phyloP scores from a whole-genome alignment of 2,888 invertebrate species.

The Phorcus lineatus region DNA sequence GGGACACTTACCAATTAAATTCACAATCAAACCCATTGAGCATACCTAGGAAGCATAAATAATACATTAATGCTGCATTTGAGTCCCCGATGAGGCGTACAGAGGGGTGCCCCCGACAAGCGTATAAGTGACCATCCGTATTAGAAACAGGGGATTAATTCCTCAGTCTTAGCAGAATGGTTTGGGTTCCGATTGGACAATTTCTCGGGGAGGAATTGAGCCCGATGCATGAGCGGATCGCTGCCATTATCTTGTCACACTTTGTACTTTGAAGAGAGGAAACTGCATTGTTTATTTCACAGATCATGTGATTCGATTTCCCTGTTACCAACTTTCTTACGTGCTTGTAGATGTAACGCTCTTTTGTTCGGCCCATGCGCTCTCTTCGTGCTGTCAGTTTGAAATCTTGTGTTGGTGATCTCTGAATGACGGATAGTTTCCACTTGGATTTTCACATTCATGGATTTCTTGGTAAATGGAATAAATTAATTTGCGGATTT shows the following conservation, averaged over 20 bases:
- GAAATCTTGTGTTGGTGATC: no score
- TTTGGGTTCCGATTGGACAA: constrained; percentile 5
- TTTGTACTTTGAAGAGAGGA: neutral
- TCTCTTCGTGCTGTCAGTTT: no score
- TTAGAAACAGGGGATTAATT: constrained; percentile 12
- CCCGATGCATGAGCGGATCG: neutral
- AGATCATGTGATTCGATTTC: no score
- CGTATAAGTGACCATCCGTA: constrained; percentile 13
- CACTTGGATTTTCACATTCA: no score
- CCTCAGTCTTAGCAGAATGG: constrained; percentile 13
- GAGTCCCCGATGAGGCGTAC: neutral
- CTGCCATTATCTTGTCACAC: neutral
- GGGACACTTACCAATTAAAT: constrained; percentile 22
- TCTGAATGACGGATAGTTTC: no score
- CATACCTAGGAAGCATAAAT: constrained; percentile 21
- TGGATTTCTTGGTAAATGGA: no score
- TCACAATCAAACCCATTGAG: constrained; percentile 19
- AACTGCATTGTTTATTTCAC: neutral
- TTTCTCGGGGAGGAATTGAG: neutral
- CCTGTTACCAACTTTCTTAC: neutral
- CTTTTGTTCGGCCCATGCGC: no score
- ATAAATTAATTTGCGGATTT: no score
- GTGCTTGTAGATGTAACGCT: neutral
- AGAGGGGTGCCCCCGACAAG: neutral
- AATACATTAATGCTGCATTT: constrained; percentile 19